phyloP scores from a whole-genome alignment of 2,113 vertebrate species.

The Etia nguti region DNA sequence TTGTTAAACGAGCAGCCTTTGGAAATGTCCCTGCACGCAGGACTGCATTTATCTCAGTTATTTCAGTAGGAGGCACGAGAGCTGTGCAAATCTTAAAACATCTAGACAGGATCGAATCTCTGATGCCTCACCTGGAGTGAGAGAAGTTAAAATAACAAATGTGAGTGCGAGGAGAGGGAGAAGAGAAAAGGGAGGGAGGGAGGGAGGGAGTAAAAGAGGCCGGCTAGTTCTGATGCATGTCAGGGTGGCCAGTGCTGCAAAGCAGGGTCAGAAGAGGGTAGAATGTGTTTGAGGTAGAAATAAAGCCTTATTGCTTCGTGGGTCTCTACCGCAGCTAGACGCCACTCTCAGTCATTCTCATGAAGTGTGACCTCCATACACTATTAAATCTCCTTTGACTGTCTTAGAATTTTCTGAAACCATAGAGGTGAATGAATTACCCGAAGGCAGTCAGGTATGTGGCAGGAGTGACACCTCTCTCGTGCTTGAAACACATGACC shows the following conservation, averaged over 20 bases:
- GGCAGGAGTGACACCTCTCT: constrained; percentile 41
- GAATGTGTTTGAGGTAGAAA: constrained; percentile 62
- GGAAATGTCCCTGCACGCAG: constrained; percentile 20
- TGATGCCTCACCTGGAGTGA: constrained; percentile 38
- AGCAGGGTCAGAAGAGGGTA: constrained; percentile 43
- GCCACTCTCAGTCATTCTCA: constrained; percentile 57
- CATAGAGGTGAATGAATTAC: constrained; percentile 56
- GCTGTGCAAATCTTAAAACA: constrained; percentile 39
- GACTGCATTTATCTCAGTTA: constrained; percentile 39
- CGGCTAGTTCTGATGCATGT: constrained; percentile 50
- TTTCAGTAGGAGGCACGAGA: constrained; percentile 46
- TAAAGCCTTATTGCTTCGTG: constrained; percentile 59
- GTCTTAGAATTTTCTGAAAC: constrained; percentile 49
- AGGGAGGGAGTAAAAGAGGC: neutral
- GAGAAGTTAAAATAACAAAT: constrained; percentile 38
- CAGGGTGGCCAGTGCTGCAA: constrained; percentile 27
- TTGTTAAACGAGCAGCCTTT: constrained; percentile 39
- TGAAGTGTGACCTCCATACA: constrained; percentile 66
- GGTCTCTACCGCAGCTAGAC: constrained; percentile 46
- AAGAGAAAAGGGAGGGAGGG: neutral
- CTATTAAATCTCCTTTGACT: constrained; percentile 61
- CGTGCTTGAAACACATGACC: constrained; percentile 40
- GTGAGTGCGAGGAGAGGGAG: neutral
- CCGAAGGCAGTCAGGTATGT: constrained; percentile 38
- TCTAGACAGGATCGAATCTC: constrained; percentile 22